Evolutionary conservation across 2,113 vertebrate species (phyloP).

Genomic region (Neomonachus schauinslandi): DNA sequence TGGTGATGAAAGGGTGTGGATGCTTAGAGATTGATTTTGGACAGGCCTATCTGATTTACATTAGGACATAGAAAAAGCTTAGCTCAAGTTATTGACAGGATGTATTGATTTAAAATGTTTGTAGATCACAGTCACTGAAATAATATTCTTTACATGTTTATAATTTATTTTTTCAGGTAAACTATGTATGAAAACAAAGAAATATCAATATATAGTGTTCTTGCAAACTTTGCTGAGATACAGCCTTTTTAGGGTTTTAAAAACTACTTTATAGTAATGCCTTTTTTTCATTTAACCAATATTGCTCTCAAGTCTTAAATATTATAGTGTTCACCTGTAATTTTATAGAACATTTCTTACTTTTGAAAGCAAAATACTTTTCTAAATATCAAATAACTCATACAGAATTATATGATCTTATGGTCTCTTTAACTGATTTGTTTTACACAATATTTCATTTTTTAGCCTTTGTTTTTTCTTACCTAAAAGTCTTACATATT

Average conservation of each 20-base stretch:
- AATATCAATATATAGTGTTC: background rate
- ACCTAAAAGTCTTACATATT: background rate
- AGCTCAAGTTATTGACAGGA: background rate
- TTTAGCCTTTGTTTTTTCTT: background rate
- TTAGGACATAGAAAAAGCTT: background rate
- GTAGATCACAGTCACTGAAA: background rate
- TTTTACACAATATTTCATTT: background rate
- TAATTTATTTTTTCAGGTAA: background rate
- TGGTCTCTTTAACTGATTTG: background rate
- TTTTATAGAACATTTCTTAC: background rate
- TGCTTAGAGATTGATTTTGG: background rate
- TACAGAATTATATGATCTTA: background rate
- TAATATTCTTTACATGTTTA: background rate
- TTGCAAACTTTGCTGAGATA: background rate
- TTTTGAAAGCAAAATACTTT: slow-evolving; percentile 32
- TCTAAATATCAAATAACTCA: background rate
- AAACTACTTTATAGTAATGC: background rate
- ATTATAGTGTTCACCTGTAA: background rate
- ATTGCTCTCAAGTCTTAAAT: background rate
- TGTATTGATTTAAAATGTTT: background rate
- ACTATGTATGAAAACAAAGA: background rate
- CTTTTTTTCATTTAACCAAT: background rate
- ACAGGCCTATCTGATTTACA: background rate
- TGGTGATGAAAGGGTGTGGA: background rate
- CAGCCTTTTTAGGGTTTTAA: background rate